Evolutionary conservation across 2,888 invertebrate genomes (phyloP).

Genomic region (Scaptomyza cyrtandrae): DNA sequence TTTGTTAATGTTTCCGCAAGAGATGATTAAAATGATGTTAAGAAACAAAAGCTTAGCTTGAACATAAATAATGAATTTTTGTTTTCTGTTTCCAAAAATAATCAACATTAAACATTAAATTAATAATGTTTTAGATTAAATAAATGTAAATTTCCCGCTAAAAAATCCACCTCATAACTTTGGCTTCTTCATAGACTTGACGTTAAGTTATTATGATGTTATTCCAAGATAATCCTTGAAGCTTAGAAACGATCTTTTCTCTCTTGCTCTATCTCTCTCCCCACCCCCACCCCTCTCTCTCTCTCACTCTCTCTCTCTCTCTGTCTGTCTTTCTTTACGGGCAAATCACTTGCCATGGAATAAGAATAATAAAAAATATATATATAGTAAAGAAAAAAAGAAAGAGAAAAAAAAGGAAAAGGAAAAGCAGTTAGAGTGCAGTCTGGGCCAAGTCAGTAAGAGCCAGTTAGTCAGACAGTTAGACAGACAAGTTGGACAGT

Average conservation of each 20-base stretch:
- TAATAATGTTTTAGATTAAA: no score
- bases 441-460: constrained; percentile 35
- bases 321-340: no score
- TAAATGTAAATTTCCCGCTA: no score
- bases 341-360: neutral
- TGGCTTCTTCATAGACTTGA: no score
- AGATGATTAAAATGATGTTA: no score
- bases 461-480: constrained; percentile 47
- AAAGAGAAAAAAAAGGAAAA: constrained; percentile 26
- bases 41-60: no score
- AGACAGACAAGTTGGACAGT: constrained; percentile 26
- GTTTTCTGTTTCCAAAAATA: no score
- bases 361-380: neutral
- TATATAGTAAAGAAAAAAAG: neutral
- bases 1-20: no score
- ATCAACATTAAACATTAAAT: no score
- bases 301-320: neutral
- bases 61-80: no score
- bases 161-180: no score
- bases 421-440: constrained; percentile 13
- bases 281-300: no score
- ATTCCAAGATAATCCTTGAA: neutral
- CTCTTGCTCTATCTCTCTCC: neutral
- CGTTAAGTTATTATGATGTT: neutral
- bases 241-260: neutral